Evolutionary conservation across 2,113 vertebrate species (phyloP).

Genomic region (Lasiurus cinereus): DNA sequence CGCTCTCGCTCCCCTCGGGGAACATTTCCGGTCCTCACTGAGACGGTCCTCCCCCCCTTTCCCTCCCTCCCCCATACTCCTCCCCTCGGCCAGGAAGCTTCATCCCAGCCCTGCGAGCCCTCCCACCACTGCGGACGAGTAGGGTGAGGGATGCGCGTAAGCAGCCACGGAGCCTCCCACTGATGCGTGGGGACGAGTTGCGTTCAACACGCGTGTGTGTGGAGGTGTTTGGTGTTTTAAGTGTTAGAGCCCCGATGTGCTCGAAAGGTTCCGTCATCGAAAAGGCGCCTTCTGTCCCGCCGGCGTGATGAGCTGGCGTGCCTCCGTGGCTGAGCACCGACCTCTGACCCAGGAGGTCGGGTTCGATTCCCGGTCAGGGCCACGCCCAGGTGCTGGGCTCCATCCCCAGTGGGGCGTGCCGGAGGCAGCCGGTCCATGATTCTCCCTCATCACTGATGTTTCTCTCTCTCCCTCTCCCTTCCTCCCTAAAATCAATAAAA

Average conservation of each 20-base stretch:
- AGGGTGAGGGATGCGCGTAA: neutral
- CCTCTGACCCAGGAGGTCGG: too few relatives aligned
- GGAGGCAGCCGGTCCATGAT: too few relatives aligned
- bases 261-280: neutral
- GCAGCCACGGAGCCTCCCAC: neutral
- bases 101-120: accelerated
- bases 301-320: too few relatives aligned
- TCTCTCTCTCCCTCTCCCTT: too few relatives aligned
- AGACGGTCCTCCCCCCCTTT: neutral
- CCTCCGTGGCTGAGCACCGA: too few relatives aligned
- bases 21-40: too few relatives aligned
- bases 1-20: neutral
- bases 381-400: too few relatives aligned
- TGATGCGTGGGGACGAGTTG: neutral
- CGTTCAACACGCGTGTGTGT: neutral
- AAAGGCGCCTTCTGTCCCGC: neutral
- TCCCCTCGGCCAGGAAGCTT: neutral
- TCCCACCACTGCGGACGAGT: neutral
- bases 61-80: too few relatives aligned
- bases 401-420: too few relatives aligned
- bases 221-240: neutral
- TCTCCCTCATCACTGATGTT: too few relatives aligned
- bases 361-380: too few relatives aligned
- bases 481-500: too few relatives aligned
- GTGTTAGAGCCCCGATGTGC: neutral